phyloP scores from a whole-genome alignment of 37 sponge, comb jelly and placozoan genomes.

The Ianthella basta region DNA sequence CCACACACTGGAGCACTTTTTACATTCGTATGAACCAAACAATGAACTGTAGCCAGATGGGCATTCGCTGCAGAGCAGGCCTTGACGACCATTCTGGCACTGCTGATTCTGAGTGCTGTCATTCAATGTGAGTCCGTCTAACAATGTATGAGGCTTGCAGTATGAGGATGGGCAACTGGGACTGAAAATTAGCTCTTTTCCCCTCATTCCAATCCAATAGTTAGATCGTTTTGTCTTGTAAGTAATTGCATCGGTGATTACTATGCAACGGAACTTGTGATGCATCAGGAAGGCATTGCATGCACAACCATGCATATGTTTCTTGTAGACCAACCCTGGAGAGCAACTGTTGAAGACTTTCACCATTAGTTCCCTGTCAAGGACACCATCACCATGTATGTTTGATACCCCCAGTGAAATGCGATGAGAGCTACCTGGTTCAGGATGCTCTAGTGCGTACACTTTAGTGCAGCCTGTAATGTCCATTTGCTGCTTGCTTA shows the following conservation, averaged over 20 bases:
- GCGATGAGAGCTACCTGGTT: too few species aligned
- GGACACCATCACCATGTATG: neutral
- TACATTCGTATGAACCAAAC: neutral
- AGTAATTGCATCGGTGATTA: neutral
- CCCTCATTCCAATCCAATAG: neutral
- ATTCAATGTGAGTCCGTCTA: neutral
- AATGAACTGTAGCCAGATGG: neutral
- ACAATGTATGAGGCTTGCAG: neutral
- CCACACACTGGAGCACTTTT: neutral
- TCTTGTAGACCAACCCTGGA: neutral
- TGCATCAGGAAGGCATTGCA: neutral
- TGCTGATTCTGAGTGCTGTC: neutral
- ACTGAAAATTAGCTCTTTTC: neutral
- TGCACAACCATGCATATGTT: neutral
- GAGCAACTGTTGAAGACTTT: neutral
- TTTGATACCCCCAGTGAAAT: neutral
- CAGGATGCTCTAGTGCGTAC: too few species aligned
- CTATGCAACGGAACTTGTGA: neutral
- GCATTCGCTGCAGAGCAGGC: conserved; percentile 3
- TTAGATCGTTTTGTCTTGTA: neutral
- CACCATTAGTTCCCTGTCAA: neutral
- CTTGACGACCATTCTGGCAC: neutral
- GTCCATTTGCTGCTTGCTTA: too few species aligned
- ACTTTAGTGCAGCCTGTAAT: too few species aligned
- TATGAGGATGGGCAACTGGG: neutral